Base-by-base conservation (phyloP, 2,797 vertebrate genomes). In the Manis pentadactyla region DNA sequence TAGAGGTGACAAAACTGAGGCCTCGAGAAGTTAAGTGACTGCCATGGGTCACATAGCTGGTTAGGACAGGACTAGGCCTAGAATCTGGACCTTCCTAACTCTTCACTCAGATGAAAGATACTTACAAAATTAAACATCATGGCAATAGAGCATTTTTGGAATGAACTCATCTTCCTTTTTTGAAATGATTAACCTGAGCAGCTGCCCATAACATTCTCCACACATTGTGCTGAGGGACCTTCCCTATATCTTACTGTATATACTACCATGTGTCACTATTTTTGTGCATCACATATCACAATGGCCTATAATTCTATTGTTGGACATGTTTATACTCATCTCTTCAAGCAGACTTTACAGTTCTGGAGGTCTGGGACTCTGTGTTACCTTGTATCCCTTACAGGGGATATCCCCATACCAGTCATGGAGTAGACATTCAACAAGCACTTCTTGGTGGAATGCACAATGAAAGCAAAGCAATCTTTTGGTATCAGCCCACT, bases 1-100 rank as follows among this genome's bases (percentile, higher is more conserved):
- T 85, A 81, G 77, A 90, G 61, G 69, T 79, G 63, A 74, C 53
- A 63, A 82, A 73, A 81, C 4, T n/a, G 87, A 95, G 51, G 87
- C n/a, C 8, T 66, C 53, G 17, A 25, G 14, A 27, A 39, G 66
- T 14, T 81, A 77, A 51, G n/a, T 55, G 51, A 14, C 21, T 53
- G 77, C 55, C 23, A 19, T 42, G 37, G 18, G 37, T 87, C 63
- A 66, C 21, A 57, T 3, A 73, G 77, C n/a, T 53, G 31, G 46
- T 81, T 14, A 90, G n/a, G 42, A 19, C 31, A 63, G 39, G 51
- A 64, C 27, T 34, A 18, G 29, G 42, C 34, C 46, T 69, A 71
- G 59, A 92, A 59, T 4, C 7, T n/a, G 25, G 31, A 49, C 29
- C 37, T 75, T 84, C 27, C 6, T 69, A 91, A 93, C 14, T 64